These are phyloP conservation scores for Papilio glaucus DNA, from an alignment of 1,140 invertebrate species.

Conservation along the genomic window DNA sequence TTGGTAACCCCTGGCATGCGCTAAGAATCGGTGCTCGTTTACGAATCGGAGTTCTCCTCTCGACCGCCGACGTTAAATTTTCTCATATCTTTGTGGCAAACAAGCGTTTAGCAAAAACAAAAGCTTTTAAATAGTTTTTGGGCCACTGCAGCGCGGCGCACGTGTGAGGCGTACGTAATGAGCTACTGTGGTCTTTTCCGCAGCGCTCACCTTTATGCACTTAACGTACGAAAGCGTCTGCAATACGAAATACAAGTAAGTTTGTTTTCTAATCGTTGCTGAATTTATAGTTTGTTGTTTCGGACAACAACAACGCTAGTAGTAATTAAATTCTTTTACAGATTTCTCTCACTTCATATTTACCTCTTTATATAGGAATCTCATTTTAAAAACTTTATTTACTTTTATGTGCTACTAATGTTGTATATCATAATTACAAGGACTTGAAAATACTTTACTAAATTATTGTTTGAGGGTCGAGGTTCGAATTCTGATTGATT, in stretches of 20 bases:
- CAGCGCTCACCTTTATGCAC: constrained; percentile 27
- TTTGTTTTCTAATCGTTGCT: constrained; percentile 16
- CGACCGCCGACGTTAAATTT: background rate
- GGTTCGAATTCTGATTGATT: too few species aligned
- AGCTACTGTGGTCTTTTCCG: constrained; percentile 36
- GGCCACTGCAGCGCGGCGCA: constrained; percentile 34
- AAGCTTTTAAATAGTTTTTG: constrained; percentile 38
- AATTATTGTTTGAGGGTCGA: too few species aligned
- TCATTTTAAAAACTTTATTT: too few species aligned
- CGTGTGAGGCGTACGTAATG: constrained; percentile 34
- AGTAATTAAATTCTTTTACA: too few species aligned
- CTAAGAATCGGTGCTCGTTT: background rate
- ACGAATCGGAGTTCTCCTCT: background rate
- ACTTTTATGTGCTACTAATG: too few species aligned
- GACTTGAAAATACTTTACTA: too few species aligned
- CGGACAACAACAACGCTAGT: background rate
- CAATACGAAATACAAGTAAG: background rate
- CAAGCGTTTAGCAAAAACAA: constrained; percentile 30
- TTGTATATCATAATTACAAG: too few species aligned
- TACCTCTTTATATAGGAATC: too few species aligned
- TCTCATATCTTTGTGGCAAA: constrained; percentile 22
- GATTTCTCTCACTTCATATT: too few species aligned
- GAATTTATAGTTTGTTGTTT: constrained; percentile 18
- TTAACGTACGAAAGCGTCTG: constrained; percentile 26
- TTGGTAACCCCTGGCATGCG: background rate